These are phyloP conservation scores for Semibalanus balanoides DNA, from an alignment of 1,140 invertebrate genomes.

Conservation along the genomic window DNA sequence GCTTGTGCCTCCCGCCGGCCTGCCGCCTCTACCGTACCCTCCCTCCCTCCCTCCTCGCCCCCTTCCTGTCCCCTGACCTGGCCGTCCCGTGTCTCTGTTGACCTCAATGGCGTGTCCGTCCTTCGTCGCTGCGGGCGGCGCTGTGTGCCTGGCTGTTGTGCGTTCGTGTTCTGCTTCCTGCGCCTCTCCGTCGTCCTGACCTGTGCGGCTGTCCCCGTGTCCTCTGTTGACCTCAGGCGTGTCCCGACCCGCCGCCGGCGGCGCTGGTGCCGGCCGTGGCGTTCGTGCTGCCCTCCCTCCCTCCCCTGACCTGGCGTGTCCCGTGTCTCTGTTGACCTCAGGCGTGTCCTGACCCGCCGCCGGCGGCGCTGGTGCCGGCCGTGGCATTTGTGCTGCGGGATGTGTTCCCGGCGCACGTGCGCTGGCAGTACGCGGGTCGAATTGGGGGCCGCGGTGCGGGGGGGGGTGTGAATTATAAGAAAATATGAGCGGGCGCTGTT, in stretches of 20 bases:
- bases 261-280: not conserved
- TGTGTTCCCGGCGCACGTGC: slow-evolving; percentile 11
- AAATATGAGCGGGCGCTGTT: slow-evolving; percentile 9
- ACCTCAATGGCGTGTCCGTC: too few relatives aligned
- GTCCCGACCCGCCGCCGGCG: too few relatives aligned
- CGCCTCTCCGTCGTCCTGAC: slow-evolving; percentile 2
- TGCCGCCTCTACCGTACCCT: too few relatives aligned
- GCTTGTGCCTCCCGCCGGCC: too few relatives aligned
- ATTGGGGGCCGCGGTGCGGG: too few relatives aligned
- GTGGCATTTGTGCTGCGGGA: slow-evolving; percentile 12
- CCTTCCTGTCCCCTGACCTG: too few relatives aligned
- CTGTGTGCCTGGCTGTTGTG: not conserved
- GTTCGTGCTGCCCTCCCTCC: slow-evolving; percentile 6
- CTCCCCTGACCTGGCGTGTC: not conserved
- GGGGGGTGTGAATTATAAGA: too few relatives aligned
- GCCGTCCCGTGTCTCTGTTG: too few relatives aligned
- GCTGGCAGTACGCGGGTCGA: slow-evolving; percentile 11
- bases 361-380: not conserved
- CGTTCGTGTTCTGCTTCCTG: not conserved
- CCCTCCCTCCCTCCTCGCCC: too few relatives aligned
- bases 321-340: not conserved
- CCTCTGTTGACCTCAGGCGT: not conserved
- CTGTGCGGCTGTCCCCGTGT: too few relatives aligned
- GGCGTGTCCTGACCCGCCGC: not conserved
- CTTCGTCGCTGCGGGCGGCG: too few relatives aligned